Conservation (phyloP, 2,888 invertebrate genomes). For the Malthinus seriepunctatus region DNA sequence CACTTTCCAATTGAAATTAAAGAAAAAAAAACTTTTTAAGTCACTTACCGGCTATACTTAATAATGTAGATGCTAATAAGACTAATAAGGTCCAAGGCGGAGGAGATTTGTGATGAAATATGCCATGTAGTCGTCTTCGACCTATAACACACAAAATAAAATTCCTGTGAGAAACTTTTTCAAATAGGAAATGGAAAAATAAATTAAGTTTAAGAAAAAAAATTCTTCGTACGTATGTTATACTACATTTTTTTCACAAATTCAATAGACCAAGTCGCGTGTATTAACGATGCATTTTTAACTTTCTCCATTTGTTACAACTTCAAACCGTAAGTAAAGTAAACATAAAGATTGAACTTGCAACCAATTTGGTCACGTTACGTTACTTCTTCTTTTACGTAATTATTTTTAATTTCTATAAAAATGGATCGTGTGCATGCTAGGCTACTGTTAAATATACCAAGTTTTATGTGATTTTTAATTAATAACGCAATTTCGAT, state of each 20-base stretch:
- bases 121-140: constrained; percentile 51
- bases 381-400: constrained; percentile 12
- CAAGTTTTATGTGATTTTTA: too few species aligned
- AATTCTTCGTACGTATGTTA: not conserved
- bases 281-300: constrained; percentile 10
- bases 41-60: constrained; percentile 55
- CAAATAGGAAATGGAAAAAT: not conserved
- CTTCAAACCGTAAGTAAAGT: constrained; percentile 10
- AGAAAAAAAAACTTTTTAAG: not conserved
- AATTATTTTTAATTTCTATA: constrained; percentile 21
- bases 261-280: constrained; percentile 13
- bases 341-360: constrained; percentile 8
- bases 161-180: not conserved
- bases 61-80: constrained; percentile 53
- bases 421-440: constrained; percentile 22
- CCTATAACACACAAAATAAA: constrained; percentile 45
- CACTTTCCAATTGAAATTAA: not conserved
- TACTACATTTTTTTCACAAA: constrained; percentile 4
- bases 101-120: constrained; percentile 50
- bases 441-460: too few species aligned
- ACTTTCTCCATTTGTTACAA: constrained; percentile 12
- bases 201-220: not conserved
- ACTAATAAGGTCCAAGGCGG: constrained; percentile 53
- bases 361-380: constrained; percentile 4
- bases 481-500: too few species aligned